phyloP scores from a whole-genome alignment of 1,140 invertebrate genomes.

The Heliconius himera region DNA sequence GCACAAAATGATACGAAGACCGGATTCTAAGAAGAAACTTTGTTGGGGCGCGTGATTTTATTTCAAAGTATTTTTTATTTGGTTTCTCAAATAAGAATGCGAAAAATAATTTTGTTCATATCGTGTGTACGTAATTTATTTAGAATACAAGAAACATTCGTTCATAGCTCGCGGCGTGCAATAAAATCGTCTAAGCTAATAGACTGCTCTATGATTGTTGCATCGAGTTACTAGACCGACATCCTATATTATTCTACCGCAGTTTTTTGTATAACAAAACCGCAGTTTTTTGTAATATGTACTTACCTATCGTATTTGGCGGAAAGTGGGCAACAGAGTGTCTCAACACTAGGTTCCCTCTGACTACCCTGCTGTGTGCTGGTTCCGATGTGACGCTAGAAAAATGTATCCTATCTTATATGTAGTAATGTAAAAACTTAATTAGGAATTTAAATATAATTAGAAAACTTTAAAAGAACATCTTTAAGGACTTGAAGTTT shows the following conservation, averaged over 20 bases:
- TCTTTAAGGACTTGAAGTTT: no score
- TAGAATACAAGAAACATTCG: conserved; percentile 35
- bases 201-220: conserved; percentile 33
- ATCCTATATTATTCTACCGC: background rate
- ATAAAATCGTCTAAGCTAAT: conserved; percentile 38
- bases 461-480: no score
- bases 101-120: conserved; percentile 37
- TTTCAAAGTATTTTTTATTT: conserved; percentile 34
- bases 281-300: no score
- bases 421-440: background rate
- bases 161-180: conserved; percentile 35
- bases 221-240: conserved; percentile 22
- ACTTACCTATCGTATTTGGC: background rate
- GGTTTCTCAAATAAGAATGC: conserved; percentile 19
- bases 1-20: conserved; percentile 37
- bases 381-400: no score
- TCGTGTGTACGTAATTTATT: conserved; percentile 36
- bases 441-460: no score
- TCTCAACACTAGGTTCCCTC: no score
- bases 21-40: conserved; percentile 23
- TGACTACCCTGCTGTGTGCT: no score
- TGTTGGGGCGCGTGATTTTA: conserved; percentile 31
- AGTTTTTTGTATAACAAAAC: conserved; percentile 2
- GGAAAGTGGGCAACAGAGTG: no score
- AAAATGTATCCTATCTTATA: background rate